A percentile compares a stretch with the other conserved stretches of the same genome.
Evolutionary conservation across 2,113 vertebrate species (phyloP).

Genomic region (Poicephalus meyeri): DNA sequence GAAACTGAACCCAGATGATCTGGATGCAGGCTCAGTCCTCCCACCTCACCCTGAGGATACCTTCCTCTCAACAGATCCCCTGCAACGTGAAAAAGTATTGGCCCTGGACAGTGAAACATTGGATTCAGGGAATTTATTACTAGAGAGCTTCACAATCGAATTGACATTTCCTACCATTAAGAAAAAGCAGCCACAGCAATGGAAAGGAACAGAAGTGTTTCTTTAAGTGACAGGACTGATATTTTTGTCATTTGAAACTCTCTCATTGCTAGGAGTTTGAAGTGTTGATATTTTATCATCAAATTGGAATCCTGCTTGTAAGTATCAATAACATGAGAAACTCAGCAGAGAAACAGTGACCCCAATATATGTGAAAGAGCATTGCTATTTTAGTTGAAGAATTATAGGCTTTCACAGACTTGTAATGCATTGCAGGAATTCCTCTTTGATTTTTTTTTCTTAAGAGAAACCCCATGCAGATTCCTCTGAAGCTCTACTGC

Average conservation of each 20-base stretch:
- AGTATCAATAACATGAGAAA: constrained; percentile 4
- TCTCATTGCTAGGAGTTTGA: not conserved
- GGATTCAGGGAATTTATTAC: not conserved
- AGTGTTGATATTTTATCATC: constrained; percentile 33
- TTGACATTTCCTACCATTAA: not conserved
- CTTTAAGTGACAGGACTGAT: not conserved
- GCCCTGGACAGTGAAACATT: not conserved
- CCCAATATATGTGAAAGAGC: not conserved
- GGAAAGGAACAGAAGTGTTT: not conserved
- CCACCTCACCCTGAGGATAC: not conserved
- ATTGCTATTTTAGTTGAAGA: not conserved
- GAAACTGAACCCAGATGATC: not conserved
- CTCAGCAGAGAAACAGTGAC: constrained; percentile 17
- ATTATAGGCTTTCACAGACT: not conserved
- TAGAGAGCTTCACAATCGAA: not conserved
- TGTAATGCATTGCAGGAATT: not conserved
- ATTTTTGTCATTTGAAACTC: constrained; percentile 11
- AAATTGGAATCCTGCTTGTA: not conserved
- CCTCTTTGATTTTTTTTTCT: not conserved
- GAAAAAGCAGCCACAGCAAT: not conserved
- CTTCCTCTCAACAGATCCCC: not conserved
- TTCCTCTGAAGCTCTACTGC: not conserved
- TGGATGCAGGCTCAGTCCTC: not conserved
- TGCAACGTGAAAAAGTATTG: not conserved
- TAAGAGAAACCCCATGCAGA: not conserved